Base-by-base conservation (phyloP, 2,888 invertebrate genomes). In the Epirrita christyi region DNA sequence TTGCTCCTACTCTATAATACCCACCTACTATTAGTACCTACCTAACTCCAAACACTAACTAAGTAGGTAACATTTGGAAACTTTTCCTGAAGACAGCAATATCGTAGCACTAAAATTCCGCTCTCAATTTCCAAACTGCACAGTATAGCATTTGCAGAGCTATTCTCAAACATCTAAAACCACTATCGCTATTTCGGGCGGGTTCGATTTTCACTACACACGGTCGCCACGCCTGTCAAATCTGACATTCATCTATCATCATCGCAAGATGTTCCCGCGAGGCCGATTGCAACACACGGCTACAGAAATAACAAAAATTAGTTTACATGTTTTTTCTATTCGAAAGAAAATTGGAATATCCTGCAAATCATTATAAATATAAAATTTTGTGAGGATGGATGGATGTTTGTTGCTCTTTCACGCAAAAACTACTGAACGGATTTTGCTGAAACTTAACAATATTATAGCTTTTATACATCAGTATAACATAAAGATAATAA, bases 201-300 rank as follows among this genome's bases (percentile, higher is more conserved):
- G 61, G 47, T 49, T 49, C 53, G 46, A 43, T 56, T 51, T 50
- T 38, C 56, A 58, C 50, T 64, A 68, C 67, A 72, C 69, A 68
- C 68, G 59, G 70, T 47, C 67, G 59, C 57, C 55, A 46, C 66
- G 67, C 21, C 65, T 71, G 71, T 71, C 74, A 66, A 66, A 55
- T 59, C 47, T 71, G 73, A 75, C 73, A 72, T 70, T 69, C 64
- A 57, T 66, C 70, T 68, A 67, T 75, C 75, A 67, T 75, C 75
- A 54, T 43, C 59, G 42, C 46, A 40, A 34, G 11, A 10, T 50
- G 61, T 56, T 61, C 66, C 13, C 41, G 45, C 64, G 70, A 73
- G 76, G 74, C 66, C 69, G 61, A 28, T 74, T 74, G 71, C 67
- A 71, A 73, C 76, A 77, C 65, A 66, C 67, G 6, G 38, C 46